These are phyloP conservation scores for Sturnus vulgaris DNA, from an alignment of 2,113 vertebrate genomes.

Conservation along the genomic window DNA sequence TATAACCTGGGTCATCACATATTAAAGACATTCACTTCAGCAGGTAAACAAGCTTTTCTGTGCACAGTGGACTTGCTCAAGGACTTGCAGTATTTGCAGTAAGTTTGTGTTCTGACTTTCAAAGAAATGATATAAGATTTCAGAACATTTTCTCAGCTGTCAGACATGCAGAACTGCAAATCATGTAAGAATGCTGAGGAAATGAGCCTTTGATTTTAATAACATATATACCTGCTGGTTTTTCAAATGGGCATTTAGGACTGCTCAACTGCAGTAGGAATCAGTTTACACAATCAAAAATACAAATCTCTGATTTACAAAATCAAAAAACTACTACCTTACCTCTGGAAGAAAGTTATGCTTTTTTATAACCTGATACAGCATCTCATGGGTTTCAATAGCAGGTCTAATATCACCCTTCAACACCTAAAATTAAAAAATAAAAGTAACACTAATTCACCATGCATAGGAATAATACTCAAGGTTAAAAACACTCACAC, in stretches of 20 bases:
- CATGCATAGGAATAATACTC: not conserved
- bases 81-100: not conserved
- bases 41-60: not conserved
- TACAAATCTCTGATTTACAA: not conserved
- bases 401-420: conserved; percentile 98
- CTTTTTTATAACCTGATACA: conserved; percentile 98
- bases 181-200: not conserved
- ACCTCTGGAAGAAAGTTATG: conserved; percentile 99
- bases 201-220: not conserved
- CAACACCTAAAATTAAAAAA: conserved; percentile 81
- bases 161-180: not conserved
- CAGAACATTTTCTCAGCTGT: not conserved
- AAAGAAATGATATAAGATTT: not conserved
- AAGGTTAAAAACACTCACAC: not conserved
- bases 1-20: not conserved
- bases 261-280: not conserved
- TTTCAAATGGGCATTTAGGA: not conserved
- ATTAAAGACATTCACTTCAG: not conserved
- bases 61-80: not conserved
- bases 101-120: not conserved
- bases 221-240: not conserved
- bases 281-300: not conserved
- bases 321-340: conserved; percentile 8
- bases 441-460: not conserved
- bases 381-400: conserved; percentile 99